These are phyloP conservation scores for Dryobates pubescens DNA, from an alignment of 2,797 vertebrate species.

Conservation along the genomic window DNA sequence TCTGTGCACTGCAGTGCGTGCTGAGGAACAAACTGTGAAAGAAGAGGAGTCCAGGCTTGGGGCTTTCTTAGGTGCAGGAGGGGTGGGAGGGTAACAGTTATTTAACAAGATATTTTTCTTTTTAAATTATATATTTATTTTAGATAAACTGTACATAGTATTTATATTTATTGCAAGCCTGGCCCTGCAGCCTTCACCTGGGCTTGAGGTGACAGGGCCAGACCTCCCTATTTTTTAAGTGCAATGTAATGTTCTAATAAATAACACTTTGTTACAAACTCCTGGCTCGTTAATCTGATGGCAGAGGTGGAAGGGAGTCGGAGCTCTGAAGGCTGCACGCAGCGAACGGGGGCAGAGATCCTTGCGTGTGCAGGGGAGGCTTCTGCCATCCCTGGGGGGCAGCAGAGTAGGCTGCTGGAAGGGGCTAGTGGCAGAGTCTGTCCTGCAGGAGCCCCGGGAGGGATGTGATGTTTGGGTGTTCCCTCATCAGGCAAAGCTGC, in stretches of 20 bases:
- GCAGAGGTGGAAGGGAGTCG: not conserved
- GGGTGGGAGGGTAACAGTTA: constrained; percentile 66
- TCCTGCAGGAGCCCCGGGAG: not conserved
- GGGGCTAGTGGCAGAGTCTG: not conserved
- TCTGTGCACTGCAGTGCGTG: not conserved
- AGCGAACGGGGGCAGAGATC: not conserved
- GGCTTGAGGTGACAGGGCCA: not conserved
- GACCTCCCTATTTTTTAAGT: constrained; percentile 63
- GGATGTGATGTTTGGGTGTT: not conserved
- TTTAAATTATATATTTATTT: constrained; percentile 87
- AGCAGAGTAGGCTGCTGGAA: not conserved
- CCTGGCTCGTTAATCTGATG: not conserved
- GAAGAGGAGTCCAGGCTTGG: constrained; percentile 66
- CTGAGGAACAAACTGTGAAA: constrained; percentile 79
- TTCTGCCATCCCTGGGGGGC: not conserved
- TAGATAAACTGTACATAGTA: constrained; percentile 83
- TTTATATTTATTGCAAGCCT: constrained; percentile 83
- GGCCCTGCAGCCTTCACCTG: not conserved
- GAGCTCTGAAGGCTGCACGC: not conserved
- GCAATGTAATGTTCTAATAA: constrained; percentile 75
- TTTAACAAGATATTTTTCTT: constrained; percentile 80
- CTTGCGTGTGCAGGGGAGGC: accelerated
- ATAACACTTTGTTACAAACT: constrained; percentile 71
- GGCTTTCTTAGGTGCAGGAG: constrained; percentile 69
- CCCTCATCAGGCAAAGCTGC: not conserved